Base-by-base conservation (phyloP, 2,797 vertebrate genomes). In the Pogonophryne albipinna region DNA sequence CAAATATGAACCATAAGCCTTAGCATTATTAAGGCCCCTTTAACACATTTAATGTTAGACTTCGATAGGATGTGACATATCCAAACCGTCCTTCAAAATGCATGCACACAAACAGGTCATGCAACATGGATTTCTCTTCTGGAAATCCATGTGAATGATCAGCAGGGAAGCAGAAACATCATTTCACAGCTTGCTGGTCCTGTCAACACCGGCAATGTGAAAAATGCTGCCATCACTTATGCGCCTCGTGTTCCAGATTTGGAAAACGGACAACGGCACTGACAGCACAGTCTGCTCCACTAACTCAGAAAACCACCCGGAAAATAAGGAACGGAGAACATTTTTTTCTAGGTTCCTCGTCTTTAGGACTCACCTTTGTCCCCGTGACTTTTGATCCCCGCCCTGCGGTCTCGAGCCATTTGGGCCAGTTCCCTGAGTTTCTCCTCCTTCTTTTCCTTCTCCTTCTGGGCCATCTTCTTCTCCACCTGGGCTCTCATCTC, bases 401-500 rank as follows among this genome's bases (percentile, higher is more conserved):
- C 98, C 93, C 98, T 95, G 82, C 96, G 96, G 71, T 99, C 98
- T 74, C 97, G 92, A 64, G 98, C 97, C 93, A 98, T 97, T 87
- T 98, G 97, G 50, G 98, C 98, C 95, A 99, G 91, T 90, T 99
- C 98, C 86, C 97, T 86, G 38, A 99, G 96, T 79, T 98, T 99
- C 89, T 99, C 97, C 85, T 99, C 98, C 19, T 99, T 99, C 89
- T 99, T 99, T 72, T 99, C 98, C 81, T 99, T 99, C 90, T 99
- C 97, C 56, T 99, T 99, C 86, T 99, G 98, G 45, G 98, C 98
- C 97, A 99, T 99, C 91, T 99, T 99, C 90, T 98, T 97, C 85
- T 99, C 98, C 38, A 99, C 98, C 80, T 99, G 98, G n/a, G 98
- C 98, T 87, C 98, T 95, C 98, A 99, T 99, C 94, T 99, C 98